phyloP scores from a whole-genome alignment of 53 echinoderm and acorn worm species.

The Holothuria leucospilota region DNA sequence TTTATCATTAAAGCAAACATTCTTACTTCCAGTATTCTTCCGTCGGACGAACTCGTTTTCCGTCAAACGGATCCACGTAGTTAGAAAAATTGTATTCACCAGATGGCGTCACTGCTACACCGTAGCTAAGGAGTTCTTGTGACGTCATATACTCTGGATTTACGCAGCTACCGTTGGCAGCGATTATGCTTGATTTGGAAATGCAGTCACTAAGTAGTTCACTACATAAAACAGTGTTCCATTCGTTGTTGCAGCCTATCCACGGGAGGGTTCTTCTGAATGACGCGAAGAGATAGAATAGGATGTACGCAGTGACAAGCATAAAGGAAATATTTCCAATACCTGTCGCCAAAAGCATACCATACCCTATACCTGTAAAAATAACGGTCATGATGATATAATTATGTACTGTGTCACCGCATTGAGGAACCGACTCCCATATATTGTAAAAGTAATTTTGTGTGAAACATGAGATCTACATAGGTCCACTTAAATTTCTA shows the following conservation, averaged over 20 bases:
- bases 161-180: constrained; percentile 51
- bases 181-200: constrained; percentile 24
- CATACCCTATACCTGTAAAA: constrained; percentile 75
- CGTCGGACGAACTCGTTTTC: constrained; percentile 66
- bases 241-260: constrained; percentile 56
- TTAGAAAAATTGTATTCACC: constrained; percentile 14
- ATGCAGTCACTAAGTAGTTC: constrained; percentile 53
- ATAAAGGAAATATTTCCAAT: constrained; percentile 79
- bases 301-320: constrained; percentile 78
- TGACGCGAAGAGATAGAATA: constrained; percentile 79
- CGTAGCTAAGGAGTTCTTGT: constrained; percentile 57
- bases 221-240: constrained; percentile 70
- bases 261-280: constrained; percentile 74
- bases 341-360: constrained; percentile 68
- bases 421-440: no score
- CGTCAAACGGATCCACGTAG: constrained; percentile 70
- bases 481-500: no score
- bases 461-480: no score
- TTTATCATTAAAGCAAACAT: background rate
- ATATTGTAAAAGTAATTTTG: no score
- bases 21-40: constrained; percentile 87
- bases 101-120: constrained; percentile 17
- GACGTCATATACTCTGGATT: constrained; percentile 18
- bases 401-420: no score
- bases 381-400: no score